Evolutionary conservation across 1,140 invertebrate genomes (phyloP).

Genomic region (Acromyrmex echinatior): DNA sequence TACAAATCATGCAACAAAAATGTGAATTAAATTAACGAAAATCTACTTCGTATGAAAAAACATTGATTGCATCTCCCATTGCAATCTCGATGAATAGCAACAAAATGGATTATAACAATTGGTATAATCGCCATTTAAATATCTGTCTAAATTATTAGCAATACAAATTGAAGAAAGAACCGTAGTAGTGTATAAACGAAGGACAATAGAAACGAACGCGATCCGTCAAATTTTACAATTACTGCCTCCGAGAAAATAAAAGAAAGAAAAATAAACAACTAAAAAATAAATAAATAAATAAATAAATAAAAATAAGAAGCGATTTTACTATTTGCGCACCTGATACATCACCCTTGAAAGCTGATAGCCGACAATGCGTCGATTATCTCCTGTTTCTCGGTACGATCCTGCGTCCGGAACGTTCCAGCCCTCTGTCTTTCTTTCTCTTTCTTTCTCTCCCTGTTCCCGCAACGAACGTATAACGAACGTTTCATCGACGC

Average conservation of each 20-base stretch:
- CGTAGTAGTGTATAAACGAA: background rate
- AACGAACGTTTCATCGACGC: conserved; percentile 13
- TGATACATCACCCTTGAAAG: conserved; percentile 63
- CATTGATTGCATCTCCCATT: no score
- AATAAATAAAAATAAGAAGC: background rate
- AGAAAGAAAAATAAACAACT: background rate
- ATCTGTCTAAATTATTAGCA: no score
- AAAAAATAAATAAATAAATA: background rate
- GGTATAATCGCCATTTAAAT: no score
- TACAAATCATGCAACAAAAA: background rate
- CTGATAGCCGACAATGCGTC: conserved; percentile 30
- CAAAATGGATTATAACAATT: no score
- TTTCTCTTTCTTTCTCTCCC: conserved; percentile 1
- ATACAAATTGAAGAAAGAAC: no score
- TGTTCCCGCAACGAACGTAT: background rate
- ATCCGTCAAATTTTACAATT: background rate
- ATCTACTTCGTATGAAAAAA: no score
- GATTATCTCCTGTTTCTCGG: conserved; percentile 45
- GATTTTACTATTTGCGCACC: conserved; percentile 58
- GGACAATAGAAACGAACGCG: background rate
- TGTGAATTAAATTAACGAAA: background rate
- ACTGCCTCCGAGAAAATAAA: background rate
- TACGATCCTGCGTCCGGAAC: conserved; percentile 50
- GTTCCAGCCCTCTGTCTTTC: conserved; percentile 25
- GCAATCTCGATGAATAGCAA: no score